phyloP scores from a whole-genome alignment of 2,797 vertebrate species.

The Pygocentrus nattereri region DNA sequence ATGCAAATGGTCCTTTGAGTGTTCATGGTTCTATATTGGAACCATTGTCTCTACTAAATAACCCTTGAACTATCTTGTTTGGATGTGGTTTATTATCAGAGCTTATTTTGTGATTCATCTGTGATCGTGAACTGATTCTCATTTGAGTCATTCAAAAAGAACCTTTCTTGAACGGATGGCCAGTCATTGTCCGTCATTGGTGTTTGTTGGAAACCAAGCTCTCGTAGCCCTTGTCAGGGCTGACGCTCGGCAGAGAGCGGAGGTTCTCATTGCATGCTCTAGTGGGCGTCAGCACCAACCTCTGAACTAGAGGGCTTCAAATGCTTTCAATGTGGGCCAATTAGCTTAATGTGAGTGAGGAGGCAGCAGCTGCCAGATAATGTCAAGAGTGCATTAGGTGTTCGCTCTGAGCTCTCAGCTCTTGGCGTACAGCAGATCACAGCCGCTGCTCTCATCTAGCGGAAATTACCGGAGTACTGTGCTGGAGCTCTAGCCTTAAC shows the following conservation, averaged over 20 bases:
- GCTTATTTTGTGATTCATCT: not conserved
- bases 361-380: slow-evolving; percentile 60
- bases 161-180: not conserved
- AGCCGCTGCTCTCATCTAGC: slow-evolving; percentile 44
- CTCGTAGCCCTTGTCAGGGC: not conserved
- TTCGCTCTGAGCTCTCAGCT: slow-evolving; percentile 37
- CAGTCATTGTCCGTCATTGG: not conserved
- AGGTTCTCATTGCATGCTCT: slow-evolving; percentile 15
- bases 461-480: slow-evolving; percentile 44
- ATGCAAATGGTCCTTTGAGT: too few species aligned
- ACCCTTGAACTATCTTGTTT: too few species aligned
- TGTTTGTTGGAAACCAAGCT: not conserved
- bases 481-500: slow-evolving; percentile 44
- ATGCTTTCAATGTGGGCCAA: slow-evolving; percentile 49
- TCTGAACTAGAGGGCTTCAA: slow-evolving; percentile 48
- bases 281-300: slow-evolving; percentile 36
- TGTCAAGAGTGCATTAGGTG: slow-evolving; percentile 61
- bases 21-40: too few species aligned
- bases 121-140: not conserved
- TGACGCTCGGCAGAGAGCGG: not conserved
- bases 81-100: not conserved
- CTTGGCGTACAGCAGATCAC: slow-evolving; percentile 42
- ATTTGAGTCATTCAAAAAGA: not conserved
- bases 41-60: too few species aligned
- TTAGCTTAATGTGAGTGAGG: slow-evolving; percentile 61